A percentile compares a stretch with the other conserved stretches of the same genome.
phyloP scores from a whole-genome alignment of 2,797 vertebrate genomes.

The Anableps anableps region DNA sequence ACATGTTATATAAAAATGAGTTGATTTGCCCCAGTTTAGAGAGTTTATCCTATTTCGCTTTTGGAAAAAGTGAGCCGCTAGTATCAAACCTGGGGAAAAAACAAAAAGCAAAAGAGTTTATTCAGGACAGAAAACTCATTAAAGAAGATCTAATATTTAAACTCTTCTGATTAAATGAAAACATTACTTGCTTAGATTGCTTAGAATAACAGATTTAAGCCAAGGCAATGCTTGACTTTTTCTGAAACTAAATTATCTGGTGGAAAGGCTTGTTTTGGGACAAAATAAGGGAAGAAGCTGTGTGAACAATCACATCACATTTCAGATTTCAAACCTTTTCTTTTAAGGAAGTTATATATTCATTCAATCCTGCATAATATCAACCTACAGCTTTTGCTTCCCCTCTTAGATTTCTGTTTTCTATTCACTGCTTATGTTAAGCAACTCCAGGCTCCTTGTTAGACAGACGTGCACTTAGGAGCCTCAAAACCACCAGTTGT shows the following conservation, averaged over 20 bases:
- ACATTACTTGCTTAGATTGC: conserved; percentile 1
- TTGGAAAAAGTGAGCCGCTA: background rate
- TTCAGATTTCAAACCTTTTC: background rate
- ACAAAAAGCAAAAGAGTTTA: background rate
- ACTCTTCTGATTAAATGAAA: background rate
- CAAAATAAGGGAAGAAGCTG: background rate
- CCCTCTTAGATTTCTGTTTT: background rate
- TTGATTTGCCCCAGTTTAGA: background rate
- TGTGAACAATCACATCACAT: background rate
- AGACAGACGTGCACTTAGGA: background rate
- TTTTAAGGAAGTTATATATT: background rate
- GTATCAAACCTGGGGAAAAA: background rate
- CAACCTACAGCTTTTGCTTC: background rate
- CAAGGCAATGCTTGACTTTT: background rate
- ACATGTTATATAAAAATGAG: background rate
- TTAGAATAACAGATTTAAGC: conserved; percentile 14
- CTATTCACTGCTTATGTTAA: background rate
- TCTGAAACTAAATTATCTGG: background rate
- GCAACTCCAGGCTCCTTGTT: conserved; percentile 5
- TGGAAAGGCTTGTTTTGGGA: background rate
- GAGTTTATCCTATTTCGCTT: background rate
- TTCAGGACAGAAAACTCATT: background rate
- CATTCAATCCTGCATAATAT: background rate
- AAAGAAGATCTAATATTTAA: background rate
- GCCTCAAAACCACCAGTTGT: background rate